A percentile compares a stretch with the other conserved stretches of the same genome.
phyloP scores from a whole-genome alignment of 2,113 vertebrate species.

The Scomber japonicus region DNA sequence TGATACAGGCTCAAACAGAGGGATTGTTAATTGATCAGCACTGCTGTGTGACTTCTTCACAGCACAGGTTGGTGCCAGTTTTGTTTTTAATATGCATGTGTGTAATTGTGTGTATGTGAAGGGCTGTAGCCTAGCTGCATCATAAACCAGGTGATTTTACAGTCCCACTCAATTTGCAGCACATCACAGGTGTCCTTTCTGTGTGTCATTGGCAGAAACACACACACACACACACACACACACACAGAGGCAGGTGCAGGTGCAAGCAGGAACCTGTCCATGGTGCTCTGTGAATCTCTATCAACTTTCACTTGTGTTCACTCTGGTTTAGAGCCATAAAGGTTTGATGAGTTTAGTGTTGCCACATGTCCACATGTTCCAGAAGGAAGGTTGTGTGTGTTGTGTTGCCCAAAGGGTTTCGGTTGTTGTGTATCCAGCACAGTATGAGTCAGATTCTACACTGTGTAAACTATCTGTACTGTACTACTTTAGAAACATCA shows the following conservation, averaged over 20 bases:
- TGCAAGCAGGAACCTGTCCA: not conserved
- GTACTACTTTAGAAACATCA: too few species aligned
- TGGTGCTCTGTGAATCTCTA: not conserved
- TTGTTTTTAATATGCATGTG: not conserved
- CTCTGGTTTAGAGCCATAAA: too few species aligned
- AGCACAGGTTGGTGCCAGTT: conserved; percentile 22
- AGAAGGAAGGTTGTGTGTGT: too few species aligned
- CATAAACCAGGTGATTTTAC: not conserved
- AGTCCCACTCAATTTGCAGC: not conserved
- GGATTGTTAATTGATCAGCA: not conserved
- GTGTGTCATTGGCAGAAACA: not conserved
- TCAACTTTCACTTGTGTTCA: too few species aligned
- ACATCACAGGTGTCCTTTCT: not conserved
- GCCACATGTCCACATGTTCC: too few species aligned
- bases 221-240: not conserved
- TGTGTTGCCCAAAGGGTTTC: too few species aligned
- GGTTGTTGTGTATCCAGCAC: too few species aligned
- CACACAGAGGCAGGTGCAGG: not conserved
- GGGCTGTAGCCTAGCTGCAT: not conserved
- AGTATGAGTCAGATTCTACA: too few species aligned
- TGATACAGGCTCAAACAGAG: not conserved
- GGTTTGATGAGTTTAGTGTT: too few species aligned
- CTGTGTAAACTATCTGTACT: too few species aligned
- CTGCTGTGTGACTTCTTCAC: not conserved
- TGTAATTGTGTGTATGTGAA: too few species aligned